Conservation (phyloP, 1,140 invertebrate genomes). For the Eciton burchellii region DNA sequence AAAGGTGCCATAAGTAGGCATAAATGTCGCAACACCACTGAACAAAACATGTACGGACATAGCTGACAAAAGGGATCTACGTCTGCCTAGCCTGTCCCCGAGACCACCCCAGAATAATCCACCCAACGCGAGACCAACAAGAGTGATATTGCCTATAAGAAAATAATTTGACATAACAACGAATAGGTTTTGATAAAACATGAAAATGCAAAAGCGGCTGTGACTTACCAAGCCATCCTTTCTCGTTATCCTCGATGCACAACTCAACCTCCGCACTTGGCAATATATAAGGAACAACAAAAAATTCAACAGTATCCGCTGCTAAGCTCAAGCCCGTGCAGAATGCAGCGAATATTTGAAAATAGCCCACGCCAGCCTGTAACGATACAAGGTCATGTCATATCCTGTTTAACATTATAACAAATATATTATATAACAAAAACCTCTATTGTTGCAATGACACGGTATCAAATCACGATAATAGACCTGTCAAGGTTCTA, state of each 20-base stretch:
- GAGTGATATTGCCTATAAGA: slow-evolving; percentile 88
- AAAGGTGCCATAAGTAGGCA: slow-evolving; percentile 93
- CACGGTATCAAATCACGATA: not conserved
- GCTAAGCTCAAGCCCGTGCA: slow-evolving; percentile 90
- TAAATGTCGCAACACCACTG: slow-evolving; percentile 90
- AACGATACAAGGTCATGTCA: slow-evolving; percentile 64
- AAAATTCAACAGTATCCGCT: slow-evolving; percentile 91
- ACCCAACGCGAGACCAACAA: slow-evolving; percentile 90
- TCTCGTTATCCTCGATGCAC: slow-evolving; percentile 90
- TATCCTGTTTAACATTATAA: not conserved
- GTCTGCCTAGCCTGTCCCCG: slow-evolving; percentile 89
- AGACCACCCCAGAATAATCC: slow-evolving; percentile 91
- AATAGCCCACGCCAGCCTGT: slow-evolving; percentile 90
- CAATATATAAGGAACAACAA: slow-evolving; percentile 91
- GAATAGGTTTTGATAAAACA: not conserved
- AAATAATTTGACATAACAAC: slow-evolving; percentile 2
- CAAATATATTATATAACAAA: not conserved
- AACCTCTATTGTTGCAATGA: not conserved
- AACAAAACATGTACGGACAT: slow-evolving; percentile 91
- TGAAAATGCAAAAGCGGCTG: not conserved
- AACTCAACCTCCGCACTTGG: slow-evolving; percentile 92
- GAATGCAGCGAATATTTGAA: slow-evolving; percentile 89
- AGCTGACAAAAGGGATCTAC: slow-evolving; percentile 89
- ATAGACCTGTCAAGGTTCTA: no score
- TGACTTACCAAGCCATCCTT: slow-evolving; percentile 91